phyloP scores from a whole-genome alignment of 1,140 invertebrate genomes.

The Drosophila ficusphila region DNA sequence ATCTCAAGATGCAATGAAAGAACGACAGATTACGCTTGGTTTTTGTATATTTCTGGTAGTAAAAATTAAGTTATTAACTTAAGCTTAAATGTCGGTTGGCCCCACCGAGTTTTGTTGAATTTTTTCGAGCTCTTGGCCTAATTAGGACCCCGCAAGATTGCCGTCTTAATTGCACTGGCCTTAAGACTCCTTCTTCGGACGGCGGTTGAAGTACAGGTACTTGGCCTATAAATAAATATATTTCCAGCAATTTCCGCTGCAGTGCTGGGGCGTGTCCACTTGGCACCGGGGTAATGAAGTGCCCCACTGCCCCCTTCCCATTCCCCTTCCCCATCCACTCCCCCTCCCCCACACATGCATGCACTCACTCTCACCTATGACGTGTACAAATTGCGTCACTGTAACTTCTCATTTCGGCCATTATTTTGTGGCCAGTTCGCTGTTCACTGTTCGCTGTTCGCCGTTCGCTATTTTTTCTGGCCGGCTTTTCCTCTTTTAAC shows the following conservation, averaged over 20 bases:
- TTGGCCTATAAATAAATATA: slow-evolving; percentile 58
- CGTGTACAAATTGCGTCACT: slow-evolving; percentile 63
- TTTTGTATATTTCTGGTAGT: too few relatives aligned
- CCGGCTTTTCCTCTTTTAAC: slow-evolving; percentile 45
- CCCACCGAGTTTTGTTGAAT: background rate
- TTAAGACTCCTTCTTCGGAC: slow-evolving; percentile 20
- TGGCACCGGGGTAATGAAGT: slow-evolving; percentile 47
- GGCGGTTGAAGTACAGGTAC: slow-evolving; percentile 4
- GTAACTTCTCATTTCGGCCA: slow-evolving; percentile 71
- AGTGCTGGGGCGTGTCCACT: slow-evolving; percentile 43
- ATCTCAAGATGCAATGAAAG: too few relatives aligned
- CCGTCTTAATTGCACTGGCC: slow-evolving; percentile 35
- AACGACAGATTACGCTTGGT: too few relatives aligned
- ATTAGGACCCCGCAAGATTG: slow-evolving; percentile 19
- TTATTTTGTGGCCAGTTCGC: slow-evolving; percentile 44
- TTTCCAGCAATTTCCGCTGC: slow-evolving; percentile 49
- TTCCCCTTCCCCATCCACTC: too few relatives aligned
- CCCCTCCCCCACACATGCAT: slow-evolving; percentile 30
- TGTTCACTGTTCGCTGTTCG: background rate
- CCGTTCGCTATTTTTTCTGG: slow-evolving; percentile 29
- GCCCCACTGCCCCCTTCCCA: slow-evolving; percentile 27
- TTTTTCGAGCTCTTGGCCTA: slow-evolving; percentile 7
- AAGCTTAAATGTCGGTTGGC: background rate
- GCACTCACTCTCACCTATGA: slow-evolving; percentile 36
- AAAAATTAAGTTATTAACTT: background rate